Percentiles rank a stretch among this genome's conserved stretches.
phyloP scores from a whole-genome alignment of 2,797 vertebrate genomes.

The Scarus forsteni region DNA sequence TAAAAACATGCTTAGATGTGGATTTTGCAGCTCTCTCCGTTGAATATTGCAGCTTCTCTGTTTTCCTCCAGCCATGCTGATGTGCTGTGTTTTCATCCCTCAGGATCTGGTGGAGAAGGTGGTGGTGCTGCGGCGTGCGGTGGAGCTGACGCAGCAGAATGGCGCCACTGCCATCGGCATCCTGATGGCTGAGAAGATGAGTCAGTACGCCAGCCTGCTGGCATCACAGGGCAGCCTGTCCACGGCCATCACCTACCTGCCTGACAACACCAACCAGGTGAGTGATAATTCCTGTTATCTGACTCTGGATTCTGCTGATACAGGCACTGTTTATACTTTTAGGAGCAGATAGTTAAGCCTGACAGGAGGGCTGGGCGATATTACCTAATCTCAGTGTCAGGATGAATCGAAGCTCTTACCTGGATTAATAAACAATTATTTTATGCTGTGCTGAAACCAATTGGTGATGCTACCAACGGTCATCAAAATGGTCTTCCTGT shows the following conservation, averaged over 20 bases:
- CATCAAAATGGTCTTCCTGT: too few relatives aligned
- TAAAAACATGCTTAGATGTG: too few relatives aligned
- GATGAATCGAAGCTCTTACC: too few relatives aligned
- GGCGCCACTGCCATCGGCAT: conserved; percentile 84
- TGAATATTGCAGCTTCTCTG: neutral
- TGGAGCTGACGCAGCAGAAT: conserved; percentile 86
- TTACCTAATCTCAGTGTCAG: too few relatives aligned
- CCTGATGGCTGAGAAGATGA: conserved; percentile 93
- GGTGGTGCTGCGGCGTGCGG: conserved; percentile 90
- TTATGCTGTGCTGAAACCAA: too few relatives aligned
- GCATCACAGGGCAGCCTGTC: conserved; percentile 94
- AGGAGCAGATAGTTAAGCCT: too few relatives aligned
- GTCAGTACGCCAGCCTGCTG: conserved; percentile 92
- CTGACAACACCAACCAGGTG: conserved; percentile 90
- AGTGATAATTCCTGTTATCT: neutral
- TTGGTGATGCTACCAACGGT: too few relatives aligned
- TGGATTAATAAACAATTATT: too few relatives aligned
- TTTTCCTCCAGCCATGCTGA: neutral
- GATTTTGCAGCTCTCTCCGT: neutral
- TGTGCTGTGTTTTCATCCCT: neutral
- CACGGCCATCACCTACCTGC: conserved; percentile 93
- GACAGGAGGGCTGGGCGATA: too few relatives aligned
- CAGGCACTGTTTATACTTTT: too few relatives aligned
- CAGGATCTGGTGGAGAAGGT: conserved; percentile 99
- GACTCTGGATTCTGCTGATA: too few relatives aligned